These are phyloP conservation scores for Exephanes ischioxanthus DNA, from an alignment of 2,888 invertebrate species.

Conservation along the genomic window DNA sequence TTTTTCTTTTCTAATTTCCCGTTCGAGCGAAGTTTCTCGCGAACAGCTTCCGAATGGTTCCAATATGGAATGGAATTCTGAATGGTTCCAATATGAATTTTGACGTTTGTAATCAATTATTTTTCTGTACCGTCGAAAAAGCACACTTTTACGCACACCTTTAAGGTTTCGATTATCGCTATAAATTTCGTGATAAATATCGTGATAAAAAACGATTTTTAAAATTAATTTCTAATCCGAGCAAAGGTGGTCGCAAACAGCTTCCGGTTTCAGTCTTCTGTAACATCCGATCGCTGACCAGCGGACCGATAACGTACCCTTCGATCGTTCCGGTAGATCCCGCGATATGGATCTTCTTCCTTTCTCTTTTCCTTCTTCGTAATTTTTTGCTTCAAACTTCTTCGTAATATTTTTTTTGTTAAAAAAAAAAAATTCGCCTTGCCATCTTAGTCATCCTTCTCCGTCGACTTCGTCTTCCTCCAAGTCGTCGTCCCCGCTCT, in stretches of 20 bases:
- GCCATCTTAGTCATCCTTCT: conserved; percentile 10
- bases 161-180: neutral
- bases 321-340: neutral
- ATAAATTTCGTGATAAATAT: neutral
- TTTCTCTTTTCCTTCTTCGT: neutral
- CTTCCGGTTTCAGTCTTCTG: neutral
- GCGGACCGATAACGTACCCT: neutral
- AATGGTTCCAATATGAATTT: no score
- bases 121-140: neutral
- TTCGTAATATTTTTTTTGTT: neutral
- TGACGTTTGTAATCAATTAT: neutral
- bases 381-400: conserved; percentile 19
- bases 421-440: neutral
- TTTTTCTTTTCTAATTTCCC: neutral
- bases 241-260: neutral
- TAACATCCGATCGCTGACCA: neutral
- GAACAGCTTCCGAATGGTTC: neutral
- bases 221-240: neutral
- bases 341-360: neutral
- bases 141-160: neutral
- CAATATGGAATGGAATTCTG: no score
- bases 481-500: neutral
- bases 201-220: neutral
- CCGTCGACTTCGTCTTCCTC: conserved; percentile 3
- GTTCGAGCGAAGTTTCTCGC: neutral